phyloP scores from a whole-genome alignment of 1,140 invertebrate genomes.

The Tribolium madens region DNA sequence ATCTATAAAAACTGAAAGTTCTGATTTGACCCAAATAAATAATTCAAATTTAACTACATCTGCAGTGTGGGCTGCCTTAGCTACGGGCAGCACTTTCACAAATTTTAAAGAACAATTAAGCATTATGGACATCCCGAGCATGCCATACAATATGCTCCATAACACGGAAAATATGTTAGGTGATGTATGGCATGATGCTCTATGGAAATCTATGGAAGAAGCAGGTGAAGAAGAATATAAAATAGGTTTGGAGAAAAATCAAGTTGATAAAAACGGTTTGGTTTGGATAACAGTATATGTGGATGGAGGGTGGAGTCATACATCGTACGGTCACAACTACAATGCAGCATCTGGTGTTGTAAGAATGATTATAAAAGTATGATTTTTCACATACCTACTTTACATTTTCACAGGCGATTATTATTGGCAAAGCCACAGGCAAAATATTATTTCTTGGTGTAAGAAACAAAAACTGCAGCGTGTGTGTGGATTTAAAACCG shows the following conservation, averaged over 20 bases:
- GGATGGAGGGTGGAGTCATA: not conserved
- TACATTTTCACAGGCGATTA: too few species aligned
- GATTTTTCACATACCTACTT: too few species aligned
- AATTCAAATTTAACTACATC: not conserved
- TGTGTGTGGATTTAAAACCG: too few species aligned
- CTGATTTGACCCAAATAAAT: not conserved
- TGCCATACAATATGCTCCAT: constrained; percentile 5
- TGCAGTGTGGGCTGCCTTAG: not conserved
- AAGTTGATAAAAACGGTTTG: not conserved
- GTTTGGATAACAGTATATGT: not conserved
- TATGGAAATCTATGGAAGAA: not conserved
- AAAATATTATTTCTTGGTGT: too few species aligned
- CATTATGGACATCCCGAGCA: not conserved
- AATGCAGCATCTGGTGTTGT: not conserved
- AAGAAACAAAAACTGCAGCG: too few species aligned
- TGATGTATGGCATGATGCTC: not conserved
- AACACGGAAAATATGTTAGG: not conserved
- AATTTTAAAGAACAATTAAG: not conserved
- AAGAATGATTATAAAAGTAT: not conserved
- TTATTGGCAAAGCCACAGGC: too few species aligned
- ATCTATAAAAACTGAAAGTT: not conserved
- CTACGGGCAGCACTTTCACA: not conserved
- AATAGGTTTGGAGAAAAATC: not conserved
- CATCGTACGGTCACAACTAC: not conserved
- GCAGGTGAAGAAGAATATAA: not conserved